phyloP scores from a whole-genome alignment of 2,888 invertebrate genomes.

The Auanema freiburgensis region DNA sequence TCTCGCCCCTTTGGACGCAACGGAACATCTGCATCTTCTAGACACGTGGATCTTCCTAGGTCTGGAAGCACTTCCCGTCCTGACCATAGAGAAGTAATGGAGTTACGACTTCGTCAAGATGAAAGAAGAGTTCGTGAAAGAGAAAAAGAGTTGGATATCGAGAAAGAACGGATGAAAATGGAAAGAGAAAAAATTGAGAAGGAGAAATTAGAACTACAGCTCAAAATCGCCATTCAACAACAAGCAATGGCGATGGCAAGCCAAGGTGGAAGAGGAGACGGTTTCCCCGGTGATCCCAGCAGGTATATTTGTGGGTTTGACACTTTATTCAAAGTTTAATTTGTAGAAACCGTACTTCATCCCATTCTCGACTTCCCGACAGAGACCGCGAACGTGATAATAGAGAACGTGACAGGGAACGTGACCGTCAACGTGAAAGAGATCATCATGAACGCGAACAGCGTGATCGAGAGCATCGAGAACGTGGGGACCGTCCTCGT shows the following conservation, averaged over 20 bases:
- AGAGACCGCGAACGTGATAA: slow-evolving; percentile 1
- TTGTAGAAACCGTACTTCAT: neutral
- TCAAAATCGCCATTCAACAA: slow-evolving; percentile 66
- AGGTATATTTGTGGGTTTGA: too few relatives aligned
- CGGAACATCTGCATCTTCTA: neutral
- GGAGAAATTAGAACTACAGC: slow-evolving; percentile 81
- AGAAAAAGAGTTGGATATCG: slow-evolving; percentile 70
- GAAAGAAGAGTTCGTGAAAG: slow-evolving; percentile 83
- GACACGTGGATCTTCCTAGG: neutral
- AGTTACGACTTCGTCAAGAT: slow-evolving; percentile 78
- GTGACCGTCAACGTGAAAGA: neutral
- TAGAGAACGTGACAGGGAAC: slow-evolving; percentile 7
- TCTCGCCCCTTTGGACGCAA: slow-evolving; percentile 2
- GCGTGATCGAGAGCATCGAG: too few relatives aligned
- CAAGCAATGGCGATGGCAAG: slow-evolving; percentile 9
- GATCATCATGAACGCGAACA: too few relatives aligned
- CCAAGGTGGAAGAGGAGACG: slow-evolving; percentile 2
- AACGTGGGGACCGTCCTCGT: too few relatives aligned
- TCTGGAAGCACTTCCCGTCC: neutral
- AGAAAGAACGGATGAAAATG: slow-evolving; percentile 65
- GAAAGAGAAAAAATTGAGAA: slow-evolving; percentile 86
- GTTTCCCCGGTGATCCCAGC: neutral
- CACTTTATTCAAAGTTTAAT: too few relatives aligned
- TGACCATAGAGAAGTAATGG: slow-evolving; percentile 78
- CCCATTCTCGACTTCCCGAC: neutral